Base-by-base conservation (phyloP, 2,113 vertebrate genomes). In the Rhinolophus ferrumequinum region DNA sequence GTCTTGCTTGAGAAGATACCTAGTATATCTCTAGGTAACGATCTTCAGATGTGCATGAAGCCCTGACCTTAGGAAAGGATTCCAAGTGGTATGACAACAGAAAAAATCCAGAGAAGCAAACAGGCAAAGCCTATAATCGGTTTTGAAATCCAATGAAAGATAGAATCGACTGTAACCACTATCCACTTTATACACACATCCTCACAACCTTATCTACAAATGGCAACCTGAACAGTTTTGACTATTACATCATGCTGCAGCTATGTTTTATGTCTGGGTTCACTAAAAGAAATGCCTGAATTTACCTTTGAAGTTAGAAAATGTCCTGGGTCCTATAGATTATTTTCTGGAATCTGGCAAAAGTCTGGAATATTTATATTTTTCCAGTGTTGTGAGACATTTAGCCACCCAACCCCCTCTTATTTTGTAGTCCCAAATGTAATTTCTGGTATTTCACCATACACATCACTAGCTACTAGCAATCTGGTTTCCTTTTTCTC, bases 161-260 rank as follows among this genome's bases (percentile, higher is more conserved):
- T 12, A 67, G 52, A 83, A 79, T 56, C 15, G 52, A 70, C 44
- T 90, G 2, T 30, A 85, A 91, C 26, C 41, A 86, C 62, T 56
- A 64, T 28, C 28, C 18, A 67, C 77, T 83, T 95, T 85, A 94
- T 81, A 94, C 58, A 70, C 35, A 47, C 16, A 15, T 44, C 67
- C 72, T 73, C 50, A 33, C n/a, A 52, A 38, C 35, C 47, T 86
- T 93, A 96, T 94, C 82, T 91, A n/a, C 82, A 85, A 79, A 81
- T 30, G 73, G 44, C 38, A 82, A 80, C 58, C 72, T 88, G 15
- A 10, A n/a, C 77, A 56, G n/a, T 88, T 80, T 67, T 88, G 5
- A 56, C 72, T 62, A 44, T 96, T 67, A 96, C 72, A 77, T 96
- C 96, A 96, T 52, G 56, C 82, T 86, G 26, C n/a, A 93, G 30